Base-by-base conservation (phyloP, 1,140 invertebrate genomes). In the Drosophila punjabiensis region DNA sequence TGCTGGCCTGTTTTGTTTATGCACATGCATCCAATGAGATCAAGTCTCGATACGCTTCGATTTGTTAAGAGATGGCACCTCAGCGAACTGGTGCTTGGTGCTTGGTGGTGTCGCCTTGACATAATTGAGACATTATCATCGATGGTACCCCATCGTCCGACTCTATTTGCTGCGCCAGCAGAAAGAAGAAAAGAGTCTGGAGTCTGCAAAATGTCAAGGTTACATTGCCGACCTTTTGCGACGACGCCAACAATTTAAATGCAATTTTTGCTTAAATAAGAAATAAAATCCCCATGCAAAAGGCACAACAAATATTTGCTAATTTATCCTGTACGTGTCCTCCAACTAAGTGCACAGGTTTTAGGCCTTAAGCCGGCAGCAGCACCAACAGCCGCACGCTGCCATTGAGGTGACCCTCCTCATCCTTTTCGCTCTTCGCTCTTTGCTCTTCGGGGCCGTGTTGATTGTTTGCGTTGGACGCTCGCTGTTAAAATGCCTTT, bases 181-280 rank as follows among this genome's bases (percentile, higher is more conserved):
- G 47, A 48, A 32, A 18, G 50, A 59, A 67, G 30, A 13, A 53
- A 28, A 20, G 11, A 37, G 37, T 43, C 45, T 41, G 59, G 35
- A 68, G 33, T 33, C 39, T 82, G 79, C 45, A 66, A 79, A 75
- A 89, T 89, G 87, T 89, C 86, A 89, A 90, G 86, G 86, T 91
- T 89, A 76, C 77, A 73, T 76, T 39, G 16, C 56, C 88, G 88
- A 89, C 85, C 85, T 89, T 82, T 90, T 55, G 75, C 41, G 18
- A 88, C 83, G 65, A 64, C 20, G 24, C 56, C 61, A 89, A 90
- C 86, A 91, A 90, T 90, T 91, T 90, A 90, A 90, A 90, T 90
- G 86, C 87, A 86, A 90, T 91, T 90, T 90, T 90, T 90, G 80
- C 86, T 90, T 90, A 90, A 90, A 91, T 90, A 90, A 90, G 86